Evolutionary conservation across 1,140 invertebrate species (phyloP), one percentile per base, ranked within the genome.

Genomic region (Metaphire vulgaris): DNA sequence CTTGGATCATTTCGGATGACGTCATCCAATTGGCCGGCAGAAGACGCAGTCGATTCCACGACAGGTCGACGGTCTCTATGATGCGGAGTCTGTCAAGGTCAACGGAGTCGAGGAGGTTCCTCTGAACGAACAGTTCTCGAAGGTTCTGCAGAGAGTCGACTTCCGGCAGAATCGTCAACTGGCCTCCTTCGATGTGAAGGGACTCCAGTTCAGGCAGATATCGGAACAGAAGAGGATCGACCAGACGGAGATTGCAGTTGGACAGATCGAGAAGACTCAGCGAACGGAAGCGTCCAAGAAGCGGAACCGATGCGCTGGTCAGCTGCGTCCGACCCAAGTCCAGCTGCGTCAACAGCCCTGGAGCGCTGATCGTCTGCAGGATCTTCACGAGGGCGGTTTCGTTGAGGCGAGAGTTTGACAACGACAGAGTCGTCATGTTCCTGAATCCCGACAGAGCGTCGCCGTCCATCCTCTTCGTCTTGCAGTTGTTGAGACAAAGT

Each of bases 51-150:
- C 68, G 30, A 41, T 78, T 78, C 30, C 33, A 32, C 29, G 73
- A 76, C 1, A 78, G 26, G 56, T 78, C 77, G n/a, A 78, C 41
- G 69, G 34, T 31, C 34, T 78, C 66, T 21, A 78, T 26, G 31
- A 15, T 33, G 14, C 32, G 26, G 29, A 75, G n/a, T 0, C 32
- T 34, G 6, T 21, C 26, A 28, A 78, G 68, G 33, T 41, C 67
- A 6, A 78, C 26, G 1, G 66, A 33, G 21, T 34, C 31, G 30
- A 78, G 31, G 29, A 76, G 67, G 64, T 78, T 78, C 14, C 33
- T 21, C 16, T 75, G 33, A 2, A 71, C 31, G 33, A 56, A 32
- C 0, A 78, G 29, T 30, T 65, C 29, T 56, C 77, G 66, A 64
- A 78, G 69, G 16, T 56, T 34, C 41, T 28, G 33, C 33, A 78